Percentiles rank a stretch among this genome's conserved stretches.
Evolutionary conservation across 2,113 vertebrate genomes (phyloP).

Genomic region (Clarias macrocephalus): DNA sequence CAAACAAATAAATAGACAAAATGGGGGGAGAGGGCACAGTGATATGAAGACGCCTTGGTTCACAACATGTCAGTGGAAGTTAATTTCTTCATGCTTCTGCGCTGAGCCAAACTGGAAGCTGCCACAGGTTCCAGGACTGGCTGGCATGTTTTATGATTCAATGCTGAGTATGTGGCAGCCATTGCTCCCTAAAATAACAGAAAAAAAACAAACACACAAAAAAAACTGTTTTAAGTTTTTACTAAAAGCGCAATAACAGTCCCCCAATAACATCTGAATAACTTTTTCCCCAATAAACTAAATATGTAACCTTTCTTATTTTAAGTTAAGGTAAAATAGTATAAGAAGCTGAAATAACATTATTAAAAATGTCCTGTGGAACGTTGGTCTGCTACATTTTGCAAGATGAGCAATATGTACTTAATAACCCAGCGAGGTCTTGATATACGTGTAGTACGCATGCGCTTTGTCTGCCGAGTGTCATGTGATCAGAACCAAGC

Average conservation of each 20-base stretch:
- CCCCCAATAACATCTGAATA: neutral
- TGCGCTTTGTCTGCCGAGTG: too few species aligned
- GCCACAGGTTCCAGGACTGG: conserved; percentile 94
- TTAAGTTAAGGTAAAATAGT: neutral
- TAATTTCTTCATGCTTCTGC: conserved; percentile 96
- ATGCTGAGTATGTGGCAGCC: conserved; percentile 89
- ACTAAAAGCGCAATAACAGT: neutral
- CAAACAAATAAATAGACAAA: conserved; percentile 34
- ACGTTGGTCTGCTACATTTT: too few species aligned
- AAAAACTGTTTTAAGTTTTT: neutral
- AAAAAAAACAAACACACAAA: too few species aligned
- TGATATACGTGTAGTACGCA: too few species aligned
- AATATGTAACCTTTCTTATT: neutral
- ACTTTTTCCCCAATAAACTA: neutral
- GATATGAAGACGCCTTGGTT: conserved; percentile 62
- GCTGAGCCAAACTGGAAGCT: conserved; percentile 93
- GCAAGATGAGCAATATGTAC: too few species aligned
- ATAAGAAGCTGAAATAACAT: neutral
- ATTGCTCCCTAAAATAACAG: conserved; percentile 80
- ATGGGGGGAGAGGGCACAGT: conserved; percentile 37
- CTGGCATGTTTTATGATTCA: conserved; percentile 93
- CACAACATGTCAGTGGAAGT: conserved; percentile 93
- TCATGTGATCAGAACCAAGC: too few species aligned
- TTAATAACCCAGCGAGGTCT: too few species aligned
- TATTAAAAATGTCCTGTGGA: neutral